phyloP scores from a whole-genome alignment of 2,888 invertebrate species.

The Teleogryllus oceanicus region DNA sequence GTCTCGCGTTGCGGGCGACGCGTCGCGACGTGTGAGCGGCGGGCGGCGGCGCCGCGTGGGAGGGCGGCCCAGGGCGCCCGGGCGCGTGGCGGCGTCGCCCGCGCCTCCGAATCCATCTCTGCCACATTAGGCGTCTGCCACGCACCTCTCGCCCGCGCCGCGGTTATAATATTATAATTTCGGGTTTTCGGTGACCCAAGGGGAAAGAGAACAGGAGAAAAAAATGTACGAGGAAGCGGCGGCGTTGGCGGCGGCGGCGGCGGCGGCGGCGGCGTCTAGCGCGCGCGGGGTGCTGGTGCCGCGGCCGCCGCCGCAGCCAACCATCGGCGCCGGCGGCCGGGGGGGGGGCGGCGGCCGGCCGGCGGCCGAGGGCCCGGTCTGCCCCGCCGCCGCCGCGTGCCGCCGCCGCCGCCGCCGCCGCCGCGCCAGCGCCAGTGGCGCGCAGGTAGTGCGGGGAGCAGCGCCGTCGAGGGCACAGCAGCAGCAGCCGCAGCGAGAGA shows the following conservation, averaged over 20 bases:
- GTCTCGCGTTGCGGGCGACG: too few relatives aligned
- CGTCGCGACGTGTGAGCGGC: too few relatives aligned
- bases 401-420: not conserved
- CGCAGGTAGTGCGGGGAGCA: not conserved
- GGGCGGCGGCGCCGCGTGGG: too few relatives aligned
- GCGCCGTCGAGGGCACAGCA: not conserved
- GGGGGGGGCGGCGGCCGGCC: not conserved
- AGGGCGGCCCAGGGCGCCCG: too few relatives aligned
- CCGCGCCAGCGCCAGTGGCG: not conserved
- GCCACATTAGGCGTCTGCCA: not conserved
- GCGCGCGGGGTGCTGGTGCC: not conserved
- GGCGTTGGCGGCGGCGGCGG: not conserved
- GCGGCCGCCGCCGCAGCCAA: not conserved
- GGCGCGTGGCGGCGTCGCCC: not conserved
- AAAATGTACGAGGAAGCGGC: not conserved
- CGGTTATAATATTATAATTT: conserved; percentile 1
- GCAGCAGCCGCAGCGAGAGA: not conserved
- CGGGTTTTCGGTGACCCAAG: not conserved
- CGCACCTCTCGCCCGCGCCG: not conserved
- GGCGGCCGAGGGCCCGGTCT: not conserved
- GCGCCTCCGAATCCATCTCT: not conserved
- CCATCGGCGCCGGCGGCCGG: not conserved
- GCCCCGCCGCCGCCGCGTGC: not conserved
- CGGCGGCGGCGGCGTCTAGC: not conserved
- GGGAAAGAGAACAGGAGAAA: not conserved